Evolutionary conservation across 2,888 invertebrate genomes (phyloP).

Genomic region (Drosophila borealis): DNA sequence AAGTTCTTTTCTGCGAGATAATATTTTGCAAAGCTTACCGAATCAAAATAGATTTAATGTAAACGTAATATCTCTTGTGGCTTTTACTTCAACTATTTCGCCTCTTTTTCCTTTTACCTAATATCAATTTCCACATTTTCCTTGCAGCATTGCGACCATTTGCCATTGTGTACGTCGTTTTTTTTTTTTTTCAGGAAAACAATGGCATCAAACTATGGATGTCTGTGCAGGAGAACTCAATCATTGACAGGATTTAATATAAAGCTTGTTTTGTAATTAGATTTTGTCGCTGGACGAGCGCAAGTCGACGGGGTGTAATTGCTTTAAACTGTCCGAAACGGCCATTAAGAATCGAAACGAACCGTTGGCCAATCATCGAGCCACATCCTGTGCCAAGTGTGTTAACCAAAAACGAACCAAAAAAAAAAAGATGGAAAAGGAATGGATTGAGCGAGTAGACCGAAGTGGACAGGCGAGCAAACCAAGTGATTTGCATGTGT

Average conservation of each 20-base stretch:
- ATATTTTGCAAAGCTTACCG: too few relatives aligned
- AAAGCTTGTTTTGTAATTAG: constrained; percentile 56
- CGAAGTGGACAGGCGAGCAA: constrained; percentile 43
- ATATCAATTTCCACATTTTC: background rate
- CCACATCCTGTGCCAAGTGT: constrained; percentile 30
- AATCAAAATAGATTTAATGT: background rate
- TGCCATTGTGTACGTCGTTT: background rate
- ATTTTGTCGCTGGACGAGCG: constrained; percentile 27
- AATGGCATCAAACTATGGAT: background rate
- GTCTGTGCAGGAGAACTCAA: constrained; percentile 39
- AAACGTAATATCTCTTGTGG: background rate
- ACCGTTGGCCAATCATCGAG: constrained; percentile 32
- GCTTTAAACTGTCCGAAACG: constrained; percentile 70
- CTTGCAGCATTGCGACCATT: background rate
- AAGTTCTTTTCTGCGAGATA: too few relatives aligned
- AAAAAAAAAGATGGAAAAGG: constrained; percentile 32
- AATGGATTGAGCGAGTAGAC: constrained; percentile 4
- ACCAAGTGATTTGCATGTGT: constrained; percentile 76
- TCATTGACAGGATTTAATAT: constrained; percentile 47
- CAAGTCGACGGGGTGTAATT: constrained; percentile 50
- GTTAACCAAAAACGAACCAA: constrained; percentile 35
- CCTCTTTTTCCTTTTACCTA: background rate
- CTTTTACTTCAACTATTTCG: background rate
- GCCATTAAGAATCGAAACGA: constrained; percentile 49
- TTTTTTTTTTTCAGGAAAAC: background rate